Percentiles rank a stretch among this genome's conserved stretches.
Evolutionary conservation across 2,888 invertebrate species (phyloP).

Genomic region (Hemaris fuciformis): DNA sequence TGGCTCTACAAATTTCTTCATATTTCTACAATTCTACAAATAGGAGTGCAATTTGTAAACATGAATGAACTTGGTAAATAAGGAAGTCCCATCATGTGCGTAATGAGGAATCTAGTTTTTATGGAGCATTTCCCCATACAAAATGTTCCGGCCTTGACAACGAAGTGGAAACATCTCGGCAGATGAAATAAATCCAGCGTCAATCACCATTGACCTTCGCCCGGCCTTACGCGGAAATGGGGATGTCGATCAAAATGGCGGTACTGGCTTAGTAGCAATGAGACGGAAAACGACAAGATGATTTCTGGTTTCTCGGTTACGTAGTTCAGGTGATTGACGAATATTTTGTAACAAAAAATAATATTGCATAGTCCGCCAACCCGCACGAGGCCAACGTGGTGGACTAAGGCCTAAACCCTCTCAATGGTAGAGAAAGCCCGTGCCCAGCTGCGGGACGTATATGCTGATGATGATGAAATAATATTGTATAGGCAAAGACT

Average conservation of each 20-base stretch:
- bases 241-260: not conserved
- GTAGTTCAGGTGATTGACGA: not conserved
- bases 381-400: too few species aligned
- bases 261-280: not conserved
- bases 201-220: slow-evolving; percentile 5
- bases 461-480: too few species aligned
- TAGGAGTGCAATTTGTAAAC: not conserved
- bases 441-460: too few species aligned
- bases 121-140: not conserved
- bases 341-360: too few species aligned
- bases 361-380: too few species aligned
- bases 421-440: too few species aligned
- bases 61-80: too few species aligned
- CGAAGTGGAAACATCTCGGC: not conserved
- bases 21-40: too few species aligned
- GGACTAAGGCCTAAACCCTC: too few species aligned
- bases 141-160: not conserved
- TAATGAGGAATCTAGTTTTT: not conserved
- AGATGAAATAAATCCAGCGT: not conserved
- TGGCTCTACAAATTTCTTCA: too few species aligned
- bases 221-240: not conserved
- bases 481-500: too few species aligned
- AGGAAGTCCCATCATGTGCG: too few species aligned
- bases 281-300: not conserved
- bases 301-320: not conserved